Conservation (phyloP, 1,140 invertebrate species). For the Ceratitis capitata region DNA sequence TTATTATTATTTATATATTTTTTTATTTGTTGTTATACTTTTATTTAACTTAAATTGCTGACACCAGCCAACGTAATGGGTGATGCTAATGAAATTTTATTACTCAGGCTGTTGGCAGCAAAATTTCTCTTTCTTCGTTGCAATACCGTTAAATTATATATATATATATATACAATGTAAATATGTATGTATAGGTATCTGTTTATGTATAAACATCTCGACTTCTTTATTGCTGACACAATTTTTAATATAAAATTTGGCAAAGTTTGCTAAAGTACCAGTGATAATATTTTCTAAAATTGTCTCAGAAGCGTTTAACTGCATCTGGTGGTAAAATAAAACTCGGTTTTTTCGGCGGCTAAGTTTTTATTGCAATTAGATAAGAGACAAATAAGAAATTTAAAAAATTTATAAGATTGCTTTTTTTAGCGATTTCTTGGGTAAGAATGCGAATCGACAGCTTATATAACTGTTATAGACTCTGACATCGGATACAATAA, state of each 20-base stretch:
- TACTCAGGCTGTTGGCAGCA: background rate
- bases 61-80: background rate
- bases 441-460: no score
- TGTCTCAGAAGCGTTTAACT: background rate
- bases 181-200: background rate
- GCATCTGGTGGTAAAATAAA: background rate
- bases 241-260: background rate
- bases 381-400: no score
- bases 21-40: background rate
- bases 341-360: no score
- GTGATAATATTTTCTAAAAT: background rate
- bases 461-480: no score
- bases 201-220: background rate
- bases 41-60: slow-evolving; percentile 21
- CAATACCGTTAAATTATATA: background rate
- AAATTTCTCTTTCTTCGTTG: background rate
- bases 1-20: background rate
- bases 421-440: no score
- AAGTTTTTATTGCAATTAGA: no score
- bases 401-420: no score
- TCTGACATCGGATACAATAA: no score
- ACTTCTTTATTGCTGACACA: background rate
- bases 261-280: background rate
- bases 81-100: slow-evolving; percentile 21
- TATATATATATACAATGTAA: background rate